Evolutionary conservation across 2,888 invertebrate species (phyloP), one percentile per base, ranked within the genome.

Genomic region (Eutolmus rufibarbis): DNA sequence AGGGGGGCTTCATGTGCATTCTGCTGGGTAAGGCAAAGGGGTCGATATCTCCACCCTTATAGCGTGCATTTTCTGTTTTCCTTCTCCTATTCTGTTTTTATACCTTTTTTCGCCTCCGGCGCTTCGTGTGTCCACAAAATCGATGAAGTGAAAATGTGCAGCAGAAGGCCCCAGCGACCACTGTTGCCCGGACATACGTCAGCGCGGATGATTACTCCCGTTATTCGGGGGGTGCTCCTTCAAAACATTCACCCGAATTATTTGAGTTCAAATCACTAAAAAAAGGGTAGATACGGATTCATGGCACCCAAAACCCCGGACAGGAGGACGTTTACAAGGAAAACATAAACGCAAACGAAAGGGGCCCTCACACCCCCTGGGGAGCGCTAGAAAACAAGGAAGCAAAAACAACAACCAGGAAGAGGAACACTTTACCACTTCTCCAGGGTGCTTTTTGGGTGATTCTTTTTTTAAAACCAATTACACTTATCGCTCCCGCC

Each of bases 11-110:
- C 66, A 37, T 51, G 34, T 82, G 82, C 82, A 82, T 82, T 66
- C 51, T 51, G n/a, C n/a, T n/a, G 57, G n/a, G 57, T 19, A 66
- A 56, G 16, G 31, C 16, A 46, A 46, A 46, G 37, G 66, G 57
- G 82, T 82, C 82, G 82, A 82, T 82, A 82, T 66, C 40, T 57
- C 37, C 66, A 82, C 57, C 82, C 82, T 34, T 16, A 57, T 3
- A 23, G 5, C n/a, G 82, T 85, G 28, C 74, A 23, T 19, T 66
- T 66, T 56, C 19, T 66, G 66, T 66, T 66, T 66, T 66, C 66
- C 66, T 34, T 66, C 66, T 66, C 66, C 28, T 66, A 56, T 74
- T 85, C 37, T 85, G 85, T 74, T 85, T 74, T 85, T 43, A 8
- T 46, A 46, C 23, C n/a, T 28, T 74, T 74, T 74, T 46, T 84